Evolutionary conservation across 2,113 vertebrate genomes (phyloP), one percentile per base, ranked within the genome.

Genomic region (Dipodomys ordii): DNA sequence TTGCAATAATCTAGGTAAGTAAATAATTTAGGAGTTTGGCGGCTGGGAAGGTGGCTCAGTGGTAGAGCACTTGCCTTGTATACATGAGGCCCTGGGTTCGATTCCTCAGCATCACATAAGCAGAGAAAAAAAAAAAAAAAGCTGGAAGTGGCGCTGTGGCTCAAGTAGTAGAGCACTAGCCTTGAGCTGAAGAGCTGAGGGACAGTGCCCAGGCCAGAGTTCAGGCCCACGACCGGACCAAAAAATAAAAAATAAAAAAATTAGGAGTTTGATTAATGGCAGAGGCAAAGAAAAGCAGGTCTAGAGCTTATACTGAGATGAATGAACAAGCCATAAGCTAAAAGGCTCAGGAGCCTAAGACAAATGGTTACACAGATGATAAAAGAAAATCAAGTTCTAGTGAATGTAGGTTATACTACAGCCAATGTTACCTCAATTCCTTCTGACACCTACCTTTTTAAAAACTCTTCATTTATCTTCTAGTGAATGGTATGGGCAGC

Each of bases 21-120:
- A 84, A 53, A 65, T n/a, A 93, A 67, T 69, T 64, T 62, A 82
- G 69, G 35, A 87, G 90, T 65, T 89, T n/a, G 69, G 9, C 10
- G 49, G 49, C 10, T 39, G 39, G 39, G 39, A 39, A 39, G 39
- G 39, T 39, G 39, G 39, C 39, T 39, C 39, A 39, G 39, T 39
- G 39, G 39, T 39, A 39, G 39, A 39, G 39, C 39, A 5, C 39
- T 39, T 39, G 39, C 39, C 5, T 39, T 39, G 39, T 39, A 39
- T 39, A 39, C 39, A 39, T 39, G 39, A 39, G 39, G 39, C 39
- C 39, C 39, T 39, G 39, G 39, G 39, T 39, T 39, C 39, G 5
- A 39, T 39, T 39, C 39, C 39, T 39, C 39, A 39, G 39, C 39
- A 39, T 39, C 39, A 39, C 39, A 39, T 39, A 39, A 39, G 39